phyloP scores from a whole-genome alignment of 1,140 invertebrate genomes.

The Platorchestia sp. region DNA sequence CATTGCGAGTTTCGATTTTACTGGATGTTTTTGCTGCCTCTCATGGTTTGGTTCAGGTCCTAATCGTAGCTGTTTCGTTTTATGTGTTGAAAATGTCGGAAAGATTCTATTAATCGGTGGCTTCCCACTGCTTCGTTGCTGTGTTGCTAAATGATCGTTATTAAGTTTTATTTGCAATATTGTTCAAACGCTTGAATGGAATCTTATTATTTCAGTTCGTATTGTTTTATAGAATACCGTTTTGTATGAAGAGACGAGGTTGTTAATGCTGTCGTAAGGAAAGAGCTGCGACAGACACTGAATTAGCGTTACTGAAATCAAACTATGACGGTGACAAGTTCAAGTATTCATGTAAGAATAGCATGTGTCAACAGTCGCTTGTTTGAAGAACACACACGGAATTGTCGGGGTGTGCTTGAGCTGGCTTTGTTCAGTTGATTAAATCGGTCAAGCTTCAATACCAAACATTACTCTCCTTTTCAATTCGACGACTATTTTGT shows the following conservation, averaged over 20 bases:
- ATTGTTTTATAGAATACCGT: neutral
- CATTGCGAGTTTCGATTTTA: neutral
- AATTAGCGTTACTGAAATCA: neutral
- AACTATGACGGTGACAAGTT: neutral
- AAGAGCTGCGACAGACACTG: neutral
- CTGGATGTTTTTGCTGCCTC: no score
- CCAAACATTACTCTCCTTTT: neutral
- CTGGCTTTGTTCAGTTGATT: neutral
- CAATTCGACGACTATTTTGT: neutral
- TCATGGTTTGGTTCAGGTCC: neutral
- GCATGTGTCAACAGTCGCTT: neutral
- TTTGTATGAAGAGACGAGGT: neutral
- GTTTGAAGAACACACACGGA: neutral
- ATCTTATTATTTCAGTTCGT: neutral
- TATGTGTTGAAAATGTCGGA: neutral
- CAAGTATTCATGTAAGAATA: neutral
- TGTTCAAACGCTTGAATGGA: neutral
- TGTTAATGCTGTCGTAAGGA: conserved; percentile 21
- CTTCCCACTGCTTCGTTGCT: neutral
- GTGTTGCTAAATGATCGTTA: neutral
- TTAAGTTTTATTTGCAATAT: neutral
- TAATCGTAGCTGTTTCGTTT: conserved; percentile 8
- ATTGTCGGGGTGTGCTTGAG: neutral
- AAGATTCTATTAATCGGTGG: neutral
- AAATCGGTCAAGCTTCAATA: neutral